Evolutionary conservation across 2,888 invertebrate species (phyloP), one percentile per base, ranked within the genome.

Genomic region (Mythimna impura): DNA sequence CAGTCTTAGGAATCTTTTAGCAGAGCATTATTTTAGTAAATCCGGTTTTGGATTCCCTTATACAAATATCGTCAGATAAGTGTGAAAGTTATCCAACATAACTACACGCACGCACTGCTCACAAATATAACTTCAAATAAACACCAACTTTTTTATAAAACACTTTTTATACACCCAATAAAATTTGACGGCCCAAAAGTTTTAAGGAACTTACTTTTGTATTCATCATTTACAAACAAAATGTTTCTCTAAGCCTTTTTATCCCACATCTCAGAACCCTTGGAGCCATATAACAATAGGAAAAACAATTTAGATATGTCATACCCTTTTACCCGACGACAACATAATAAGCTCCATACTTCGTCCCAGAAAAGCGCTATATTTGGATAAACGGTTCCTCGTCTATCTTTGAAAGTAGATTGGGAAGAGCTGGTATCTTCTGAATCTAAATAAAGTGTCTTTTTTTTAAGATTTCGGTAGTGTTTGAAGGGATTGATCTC

Each of bases 271-370:
- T 73, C 66, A 25, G 66, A 73, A 81, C 83, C 77, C 78, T 81
- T 74, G 71, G 58, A 77, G 65, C 70, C 74, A 65, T 78, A 79
- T 73, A 75, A 71, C 84, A 84, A 82, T 84, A 72, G 80, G 71
- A 76, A 84, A 84, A 80, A 84, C 82, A 84, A 77, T 84, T 82
- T 84, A 84, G 78, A 77, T 84, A 82, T 78, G 84, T 83, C 83
- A 76, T 84, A 79, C 85, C 81, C 81, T 84, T 81, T 75, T 78
- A 77, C 73, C 67, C 78, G 76, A 76, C 78, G 80, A 82, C 76
- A 81, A 78, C 69, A 75, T 82, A 77, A 82, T 84, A 82, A 66
- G 74, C 75, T 64, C 69, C 58, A 76, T 80, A 65, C 65, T 80
- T 70, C 65, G 72, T 60, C 60, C 61, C 66, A 71, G 63, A 73